These are phyloP conservation scores for Sycobia sp. DNA, from an alignment of 1,140 invertebrate species.

Conservation along the genomic window DNA sequence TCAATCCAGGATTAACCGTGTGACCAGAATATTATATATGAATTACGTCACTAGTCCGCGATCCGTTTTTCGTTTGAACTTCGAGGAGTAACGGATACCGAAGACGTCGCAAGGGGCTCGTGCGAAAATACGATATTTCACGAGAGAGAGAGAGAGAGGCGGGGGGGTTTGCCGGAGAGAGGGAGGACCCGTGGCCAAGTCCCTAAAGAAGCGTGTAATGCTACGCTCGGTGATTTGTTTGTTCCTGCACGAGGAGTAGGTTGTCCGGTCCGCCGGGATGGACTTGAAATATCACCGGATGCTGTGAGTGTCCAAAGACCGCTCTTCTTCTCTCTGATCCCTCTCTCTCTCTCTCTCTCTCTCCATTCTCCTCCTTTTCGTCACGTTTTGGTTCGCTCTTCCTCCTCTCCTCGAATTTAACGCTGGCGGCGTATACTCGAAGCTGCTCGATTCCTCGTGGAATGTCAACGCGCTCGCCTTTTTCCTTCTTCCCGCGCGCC, in stretches of 20 bases:
- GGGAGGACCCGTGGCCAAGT: slow-evolving; percentile 5
- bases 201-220: slow-evolving; percentile 33
- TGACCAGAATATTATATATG: too few relatives aligned
- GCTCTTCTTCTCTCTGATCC: slow-evolving; percentile 1
- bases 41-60: too few relatives aligned
- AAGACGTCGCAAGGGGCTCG: too few relatives aligned
- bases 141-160: not conserved
- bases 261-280: slow-evolving; percentile 3
- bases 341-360: slow-evolving; percentile 14
- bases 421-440: not conserved
- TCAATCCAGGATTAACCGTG: too few relatives aligned
- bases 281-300: slow-evolving; percentile 37
- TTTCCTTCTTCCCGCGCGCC: too few relatives aligned
- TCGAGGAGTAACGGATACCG: too few relatives aligned
- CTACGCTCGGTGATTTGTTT: slow-evolving; percentile 33
- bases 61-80: too few relatives aligned
- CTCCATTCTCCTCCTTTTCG: too few relatives aligned
- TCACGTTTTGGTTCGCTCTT: not conserved
- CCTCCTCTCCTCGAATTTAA: slow-evolving; percentile 2
- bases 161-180: not conserved
- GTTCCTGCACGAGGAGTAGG: slow-evolving; percentile 18
- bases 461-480: slow-evolving; percentile 21
- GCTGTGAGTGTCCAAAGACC: slow-evolving; percentile 26
- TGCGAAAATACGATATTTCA: too few relatives aligned
- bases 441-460: slow-evolving; percentile 11